Percentiles rank a stretch among this genome's conserved stretches.
Conservation (phyloP, 2,888 invertebrate genomes). For the Anarsia innoxiella region DNA sequence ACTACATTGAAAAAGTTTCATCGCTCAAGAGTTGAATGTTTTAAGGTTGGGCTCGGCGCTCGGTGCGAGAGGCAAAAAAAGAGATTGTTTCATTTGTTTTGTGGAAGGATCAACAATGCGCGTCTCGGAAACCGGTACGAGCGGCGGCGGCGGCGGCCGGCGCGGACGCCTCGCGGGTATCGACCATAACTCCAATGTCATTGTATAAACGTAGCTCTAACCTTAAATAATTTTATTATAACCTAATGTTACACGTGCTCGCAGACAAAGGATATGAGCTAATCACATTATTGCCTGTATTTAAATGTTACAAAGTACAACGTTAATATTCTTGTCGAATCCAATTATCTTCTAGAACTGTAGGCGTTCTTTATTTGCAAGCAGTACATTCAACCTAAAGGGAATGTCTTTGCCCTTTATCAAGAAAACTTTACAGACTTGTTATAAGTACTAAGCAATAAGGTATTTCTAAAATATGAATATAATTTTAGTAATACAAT, state of each 20-base stretch:
- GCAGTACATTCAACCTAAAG: constrained; percentile 14
- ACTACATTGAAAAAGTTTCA: too few species aligned
- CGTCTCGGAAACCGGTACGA: constrained; percentile 64
- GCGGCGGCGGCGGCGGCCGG: constrained; percentile 45
- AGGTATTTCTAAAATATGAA: not conserved
- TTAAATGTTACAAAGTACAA: not conserved
- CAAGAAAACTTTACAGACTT: constrained; percentile 11
- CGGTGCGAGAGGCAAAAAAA: constrained; percentile 42
- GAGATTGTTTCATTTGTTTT: constrained; percentile 64
- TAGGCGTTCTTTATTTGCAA: too few species aligned
- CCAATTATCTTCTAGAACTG: too few species aligned
- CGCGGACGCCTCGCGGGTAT: constrained; percentile 49
- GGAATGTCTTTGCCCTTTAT: constrained; percentile 14
- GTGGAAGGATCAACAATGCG: constrained; percentile 64
- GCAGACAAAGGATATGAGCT: not conserved
- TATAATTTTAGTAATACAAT: too few species aligned
- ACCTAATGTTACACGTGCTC: constrained; percentile 2
- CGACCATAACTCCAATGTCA: constrained; percentile 50
- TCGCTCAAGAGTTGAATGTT: not conserved
- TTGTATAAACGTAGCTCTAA: constrained; percentile 22
- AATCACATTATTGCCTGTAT: too few species aligned
- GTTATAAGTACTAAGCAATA: not conserved
- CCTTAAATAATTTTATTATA: constrained; percentile 4
- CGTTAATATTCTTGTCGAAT: constrained; percentile 4
- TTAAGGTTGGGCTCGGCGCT: constrained; percentile 9